phyloP scores from a whole-genome alignment of 2,888 invertebrate species.

The Oasisia sp. region DNA sequence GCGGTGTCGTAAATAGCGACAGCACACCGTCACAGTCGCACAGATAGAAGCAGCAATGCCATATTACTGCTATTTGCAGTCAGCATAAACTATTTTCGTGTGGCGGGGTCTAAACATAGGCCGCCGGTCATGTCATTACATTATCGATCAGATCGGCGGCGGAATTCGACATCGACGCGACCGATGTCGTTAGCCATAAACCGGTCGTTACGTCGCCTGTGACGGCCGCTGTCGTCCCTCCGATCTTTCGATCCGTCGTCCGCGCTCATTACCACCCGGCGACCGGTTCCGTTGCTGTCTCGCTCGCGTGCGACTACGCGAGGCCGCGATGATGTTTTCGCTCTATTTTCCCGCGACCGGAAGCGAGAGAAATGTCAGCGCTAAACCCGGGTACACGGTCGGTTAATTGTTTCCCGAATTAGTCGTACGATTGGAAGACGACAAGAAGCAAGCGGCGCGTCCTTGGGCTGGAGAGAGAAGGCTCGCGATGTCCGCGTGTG shows the following conservation, averaged over 20 bases:
- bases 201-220: not conserved
- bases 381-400: not conserved
- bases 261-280: not conserved
- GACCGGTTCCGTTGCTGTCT: not conserved
- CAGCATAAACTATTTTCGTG: slow-evolving; percentile 1
- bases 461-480: not conserved
- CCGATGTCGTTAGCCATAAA: slow-evolving; percentile 1
- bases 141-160: not conserved
- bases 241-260: not conserved
- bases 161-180: not conserved
- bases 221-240: not conserved
- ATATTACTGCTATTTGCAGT: slow-evolving; percentile 11
- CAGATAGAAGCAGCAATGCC: not conserved
- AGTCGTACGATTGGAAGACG: not conserved
- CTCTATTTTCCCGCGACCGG: not conserved
- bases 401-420: not conserved
- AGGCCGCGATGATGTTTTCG: not conserved
- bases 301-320: not conserved
- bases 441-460: not conserved
- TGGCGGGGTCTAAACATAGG: not conserved
- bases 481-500: not conserved
- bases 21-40: not conserved
- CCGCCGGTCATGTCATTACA: not conserved
- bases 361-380: not conserved
- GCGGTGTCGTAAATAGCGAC: not conserved